Base-by-base conservation (phyloP, 1,140 invertebrate genomes). In the Medauroidea extradentata region DNA sequence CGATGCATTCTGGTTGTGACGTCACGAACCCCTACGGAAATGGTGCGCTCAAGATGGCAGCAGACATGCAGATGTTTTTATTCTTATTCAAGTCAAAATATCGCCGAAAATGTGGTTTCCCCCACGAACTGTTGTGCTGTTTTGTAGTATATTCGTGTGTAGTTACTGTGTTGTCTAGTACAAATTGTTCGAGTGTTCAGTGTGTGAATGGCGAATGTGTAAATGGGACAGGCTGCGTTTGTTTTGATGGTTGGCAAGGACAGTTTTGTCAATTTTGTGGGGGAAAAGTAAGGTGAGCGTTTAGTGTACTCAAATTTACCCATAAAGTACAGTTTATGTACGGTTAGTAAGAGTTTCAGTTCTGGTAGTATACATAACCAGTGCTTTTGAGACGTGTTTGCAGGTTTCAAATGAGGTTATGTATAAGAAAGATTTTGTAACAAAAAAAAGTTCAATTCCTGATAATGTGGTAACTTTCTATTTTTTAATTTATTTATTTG, bases 161-260 rank as follows among this genome's bases (percentile, higher is more conserved):
- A 72, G 74, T 79, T 73, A 75, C 74, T 74, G 66, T 72, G 73
- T 65, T 76, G 73, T 74, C 71, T 76, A 67, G 62, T 71, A 72
- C 61, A 29, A 71, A 69, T 44, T 73, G 71, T 62, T 61, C 61
- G 57, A 66, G 70, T 44, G 62, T 66, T n/a, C 65, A 69, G 69
- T 85, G 86, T 75, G 77, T 83, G 63, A 86, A 90, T 75, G 89
- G 89, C 27, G 75, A 82, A 54, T 94, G 91, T 82, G 81, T 84
- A 71, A 93, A 91, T 79, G 89, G 84, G 67, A 90, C 81, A 18
- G 25, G 27, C 68, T 96, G 93, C 80, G 75, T 90, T 53, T 96
- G 93, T 80, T 83, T 84, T 69, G 88, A 91, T 71, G 93, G 93
- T 50, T 96, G 93, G 93, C 88, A 91, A 74, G 92, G 92, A 44